Evolutionary conservation across 2,113 vertebrate genomes (phyloP), one percentile per base, ranked within the genome.

Genomic region (Neopipo cinnamomea): DNA sequence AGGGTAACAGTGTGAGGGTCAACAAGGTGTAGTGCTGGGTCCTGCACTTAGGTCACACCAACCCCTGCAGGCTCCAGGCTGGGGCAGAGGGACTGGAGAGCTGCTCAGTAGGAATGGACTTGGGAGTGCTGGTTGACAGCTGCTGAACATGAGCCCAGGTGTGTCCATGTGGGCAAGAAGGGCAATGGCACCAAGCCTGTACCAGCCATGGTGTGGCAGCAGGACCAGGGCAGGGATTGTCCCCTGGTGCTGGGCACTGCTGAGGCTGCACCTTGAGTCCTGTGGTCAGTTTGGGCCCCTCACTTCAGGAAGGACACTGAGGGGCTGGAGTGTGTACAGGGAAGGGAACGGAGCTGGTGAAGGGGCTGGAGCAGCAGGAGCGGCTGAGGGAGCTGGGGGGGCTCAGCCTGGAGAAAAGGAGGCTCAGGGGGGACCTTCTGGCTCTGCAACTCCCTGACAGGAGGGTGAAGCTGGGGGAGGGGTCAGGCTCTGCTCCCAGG

Each of bases 401-500:
- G 70, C 28, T 67, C 15, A 82, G 46, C 15, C 61, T 67, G 70
- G 46, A 46, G 44, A 0, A 81, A 52, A 81, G 53, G 8, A 67
- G 61, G 4, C 23, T 67, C 52, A 50, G 33, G 23, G 35, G 42
- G 17, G 1, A 9, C 33, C 44, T n/a, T 58, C 0, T 73, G 22
- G 6, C 37, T 89, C 59, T 59, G 22, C 33, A 89, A 2, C n/a
- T 28, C 35, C 41, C 68, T 59, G 59, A 1, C 52, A 81, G 68
- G 44, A 74, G 52, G 6, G 18, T 9, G 10, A 18, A 58, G 50
- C 27, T 0, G 0, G 19, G 22, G 41, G n/a, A n/a, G 7, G 0
- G 8, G 16, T 33, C 0, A 0, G 31, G 31, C 37, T 81, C 4
- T 74, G 37, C 37, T 59, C 27, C n/a, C 44, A 67, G 33, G 68